Evolutionary conservation across 2,888 invertebrate genomes (phyloP).

Genomic region (Rugalucina vietnamica): DNA sequence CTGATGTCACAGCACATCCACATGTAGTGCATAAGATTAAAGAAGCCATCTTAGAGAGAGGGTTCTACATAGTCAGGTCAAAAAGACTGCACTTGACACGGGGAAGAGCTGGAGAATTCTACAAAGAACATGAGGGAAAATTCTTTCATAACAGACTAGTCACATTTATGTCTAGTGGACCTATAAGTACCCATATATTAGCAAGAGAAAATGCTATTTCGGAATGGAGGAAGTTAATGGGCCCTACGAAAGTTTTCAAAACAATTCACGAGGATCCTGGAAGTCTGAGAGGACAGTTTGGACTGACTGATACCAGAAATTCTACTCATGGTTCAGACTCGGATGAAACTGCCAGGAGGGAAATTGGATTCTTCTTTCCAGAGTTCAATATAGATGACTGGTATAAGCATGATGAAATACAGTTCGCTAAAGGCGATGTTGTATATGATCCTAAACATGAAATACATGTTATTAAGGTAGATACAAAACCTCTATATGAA

Average conservation of each 20-base stretch:
- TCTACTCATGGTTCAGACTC: slow-evolving; percentile 98
- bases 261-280: slow-evolving; percentile 91
- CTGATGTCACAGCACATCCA: slow-evolving; percentile 92
- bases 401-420: slow-evolving; percentile 86
- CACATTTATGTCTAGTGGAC: slow-evolving; percentile 89
- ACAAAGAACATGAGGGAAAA: slow-evolving; percentile 89
- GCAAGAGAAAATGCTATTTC: slow-evolving; percentile 90
- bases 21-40: slow-evolving; percentile 89
- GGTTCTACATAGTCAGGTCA: slow-evolving; percentile 90
- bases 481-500: too few relatives aligned
- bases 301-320: slow-evolving; percentile 97
- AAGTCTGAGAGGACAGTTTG: slow-evolving; percentile 92
- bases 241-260: slow-evolving; percentile 92
- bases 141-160: slow-evolving; percentile 83
- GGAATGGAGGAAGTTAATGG: slow-evolving; percentile 93
- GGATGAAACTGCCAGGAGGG: slow-evolving; percentile 89
- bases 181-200: slow-evolving; percentile 92
- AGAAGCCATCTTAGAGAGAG: slow-evolving; percentile 87
- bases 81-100: slow-evolving; percentile 87
- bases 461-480: slow-evolving; percentile 47
- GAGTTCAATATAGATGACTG: slow-evolving; percentile 90
- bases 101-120: slow-evolving; percentile 90
- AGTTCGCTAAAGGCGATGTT: slow-evolving; percentile 66
- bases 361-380: slow-evolving; percentile 94
- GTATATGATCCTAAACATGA: slow-evolving; percentile 66